Base-by-base conservation (phyloP, 2,113 vertebrate species). In the Promerops cafer region DNA sequence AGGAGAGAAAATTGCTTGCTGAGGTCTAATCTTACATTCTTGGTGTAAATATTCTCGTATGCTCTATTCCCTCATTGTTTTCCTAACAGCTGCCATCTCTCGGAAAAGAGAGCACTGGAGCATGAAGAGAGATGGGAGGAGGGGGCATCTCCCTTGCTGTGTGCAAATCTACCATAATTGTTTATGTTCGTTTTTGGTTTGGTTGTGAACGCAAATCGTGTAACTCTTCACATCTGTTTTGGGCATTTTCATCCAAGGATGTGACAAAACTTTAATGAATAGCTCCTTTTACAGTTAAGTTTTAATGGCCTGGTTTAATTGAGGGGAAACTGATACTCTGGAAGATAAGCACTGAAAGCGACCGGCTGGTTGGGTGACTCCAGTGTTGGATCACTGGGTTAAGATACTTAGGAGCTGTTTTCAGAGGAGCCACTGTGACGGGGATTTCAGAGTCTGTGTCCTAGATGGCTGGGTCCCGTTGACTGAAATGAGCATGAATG, bases 201-300 rank as follows among this genome's bases (percentile, higher is more conserved):
- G 3, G 44, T 84, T 93, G 80, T 44, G 80, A 93, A 72, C 10
- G 3, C 72, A 66, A 63, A 54, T 92, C 83, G 88, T 86, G 63
- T 86, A 94, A 77, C 39, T 93, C 79, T 80, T 88, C 47, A 31
- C 72, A 56, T 93, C 89, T 89, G 83, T 33, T 92, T 65, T 53
- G 57, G 89, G 71, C 65, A 61, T 92, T 96, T 95, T 92, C 76
- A 26, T 94, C 93, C 92, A 96, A 93, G 83, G 52, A 93, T 90
- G 83, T 97, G 93, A 90, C 96, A 95, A 75, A 93, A 87, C 72
- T 96, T 74, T 93, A 94, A 95, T 92, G 79, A 90, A 92, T 94
- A 83, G 90, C 68, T 94, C 13, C 72, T 88, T 87, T 90, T 83
- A 78, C 83, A 90, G 79, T 92, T 45, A 84, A 78, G 79, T 83